Evolutionary conservation across 2,797 vertebrate species (phyloP).

Genomic region (Diplodus sargus): DNA sequence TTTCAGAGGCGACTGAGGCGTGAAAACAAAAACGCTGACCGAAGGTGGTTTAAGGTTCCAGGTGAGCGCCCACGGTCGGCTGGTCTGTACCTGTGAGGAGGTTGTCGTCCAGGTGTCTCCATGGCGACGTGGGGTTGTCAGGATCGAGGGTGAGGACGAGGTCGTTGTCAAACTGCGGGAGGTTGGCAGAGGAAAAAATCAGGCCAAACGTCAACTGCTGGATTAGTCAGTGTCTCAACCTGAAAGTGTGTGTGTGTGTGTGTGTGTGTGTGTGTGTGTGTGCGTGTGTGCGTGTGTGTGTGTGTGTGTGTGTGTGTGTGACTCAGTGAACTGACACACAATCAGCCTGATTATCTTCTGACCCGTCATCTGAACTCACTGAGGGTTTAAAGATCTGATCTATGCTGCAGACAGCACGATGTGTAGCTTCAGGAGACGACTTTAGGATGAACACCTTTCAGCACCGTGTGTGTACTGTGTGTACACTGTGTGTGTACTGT

Average conservation of each 20-base stretch:
- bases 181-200: neutral
- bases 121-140: conserved; percentile 83
- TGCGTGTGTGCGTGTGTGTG: neutral
- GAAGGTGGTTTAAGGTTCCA: neutral
- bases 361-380: conserved; percentile 6
- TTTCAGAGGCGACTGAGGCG: neutral
- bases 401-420: neutral
- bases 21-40: neutral
- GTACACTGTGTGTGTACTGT: no score
- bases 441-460: no score
- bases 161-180: conserved; percentile 79
- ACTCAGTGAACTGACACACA: neutral
- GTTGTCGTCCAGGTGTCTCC: conserved; percentile 81
- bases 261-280: neutral
- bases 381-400: neutral
- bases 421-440: neutral
- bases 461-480: no score
- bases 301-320: neutral
- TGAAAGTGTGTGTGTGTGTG: neutral
- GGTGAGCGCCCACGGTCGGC: neutral
- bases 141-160: conserved; percentile 85
- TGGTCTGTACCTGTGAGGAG: conserved; percentile 79
- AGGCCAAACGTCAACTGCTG: neutral
- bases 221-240: neutral
- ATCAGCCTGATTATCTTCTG: conserved; percentile 34